Evolutionary conservation across 2,888 invertebrate genomes (phyloP).

Genomic region (Dynastes tityus): DNA sequence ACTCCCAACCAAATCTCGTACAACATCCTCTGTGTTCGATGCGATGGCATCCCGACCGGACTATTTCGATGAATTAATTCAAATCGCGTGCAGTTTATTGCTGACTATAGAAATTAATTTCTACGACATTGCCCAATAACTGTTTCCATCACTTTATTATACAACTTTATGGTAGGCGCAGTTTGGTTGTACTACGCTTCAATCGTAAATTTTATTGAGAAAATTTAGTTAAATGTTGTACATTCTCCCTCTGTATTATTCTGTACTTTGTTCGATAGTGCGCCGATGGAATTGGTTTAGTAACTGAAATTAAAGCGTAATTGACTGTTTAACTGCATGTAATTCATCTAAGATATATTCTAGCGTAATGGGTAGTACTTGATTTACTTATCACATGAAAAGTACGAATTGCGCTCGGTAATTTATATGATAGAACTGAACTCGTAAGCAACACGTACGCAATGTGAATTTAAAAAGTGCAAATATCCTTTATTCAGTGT

Average conservation of each 20-base stretch:
- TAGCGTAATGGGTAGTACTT: neutral
- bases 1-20: slow-evolving; percentile 28
- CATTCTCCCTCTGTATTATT: slow-evolving; percentile 6
- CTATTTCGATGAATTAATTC: slow-evolving; percentile 53
- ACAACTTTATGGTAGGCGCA: slow-evolving; percentile 51
- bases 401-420: neutral
- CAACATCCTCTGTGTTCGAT: slow-evolving; percentile 16
- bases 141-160: slow-evolving; percentile 53
- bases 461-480: too few relatives aligned
- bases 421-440: too few relatives aligned
- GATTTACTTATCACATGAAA: neutral
- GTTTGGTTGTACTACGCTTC: slow-evolving; percentile 41
- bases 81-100: slow-evolving; percentile 53
- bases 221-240: slow-evolving; percentile 41
- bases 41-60: slow-evolving; percentile 37
- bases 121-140: slow-evolving; percentile 55
- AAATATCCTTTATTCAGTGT: too few relatives aligned
- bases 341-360: slow-evolving; percentile 7
- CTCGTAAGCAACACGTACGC: too few relatives aligned
- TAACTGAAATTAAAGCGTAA: slow-evolving; percentile 19
- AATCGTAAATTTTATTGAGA: slow-evolving; percentile 47
- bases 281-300: slow-evolving; percentile 16
- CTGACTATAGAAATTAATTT: slow-evolving; percentile 55
- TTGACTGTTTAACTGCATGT: slow-evolving; percentile 10
- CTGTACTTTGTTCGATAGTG: slow-evolving; percentile 1